Evolutionary conservation across 2,888 invertebrate genomes (phyloP).

Genomic region (Blastobasis lacticolella): DNA sequence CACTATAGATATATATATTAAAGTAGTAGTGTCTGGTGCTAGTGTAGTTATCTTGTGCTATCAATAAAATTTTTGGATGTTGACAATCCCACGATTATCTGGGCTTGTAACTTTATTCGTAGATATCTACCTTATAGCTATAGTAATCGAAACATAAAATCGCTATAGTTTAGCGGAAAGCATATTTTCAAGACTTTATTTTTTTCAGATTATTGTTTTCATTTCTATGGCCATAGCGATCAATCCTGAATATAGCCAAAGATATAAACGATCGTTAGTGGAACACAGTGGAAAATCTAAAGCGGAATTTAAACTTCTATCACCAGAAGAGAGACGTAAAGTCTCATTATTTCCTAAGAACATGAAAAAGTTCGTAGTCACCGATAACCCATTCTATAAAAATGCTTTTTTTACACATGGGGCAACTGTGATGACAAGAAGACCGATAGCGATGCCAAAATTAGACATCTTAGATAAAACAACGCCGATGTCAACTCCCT

Average conservation of each 20-base stretch:
- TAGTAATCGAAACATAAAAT: too few relatives aligned
- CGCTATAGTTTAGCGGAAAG: too few relatives aligned
- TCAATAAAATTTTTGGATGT: too few relatives aligned
- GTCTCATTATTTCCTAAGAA: conserved; percentile 26
- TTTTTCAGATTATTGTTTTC: neutral
- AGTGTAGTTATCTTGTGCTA: too few relatives aligned
- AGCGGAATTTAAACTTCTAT: neutral
- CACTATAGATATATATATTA: too few relatives aligned
- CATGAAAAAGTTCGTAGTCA: conserved; percentile 23
- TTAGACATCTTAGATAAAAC: conserved; percentile 4
- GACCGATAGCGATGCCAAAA: conserved; percentile 20
- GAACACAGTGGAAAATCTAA: too few relatives aligned
- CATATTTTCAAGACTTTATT: neutral
- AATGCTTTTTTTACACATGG: conserved; percentile 6
- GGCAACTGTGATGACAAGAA: conserved; percentile 14
- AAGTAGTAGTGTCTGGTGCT: too few relatives aligned
- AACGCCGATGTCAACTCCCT: neutral
- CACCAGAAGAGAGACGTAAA: conserved; percentile 19
- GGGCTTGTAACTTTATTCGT: too few relatives aligned
- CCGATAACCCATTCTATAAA: conserved; percentile 14
- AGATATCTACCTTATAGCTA: too few relatives aligned
- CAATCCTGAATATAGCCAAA: neutral
- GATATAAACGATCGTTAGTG: too few relatives aligned
- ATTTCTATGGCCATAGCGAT: neutral
- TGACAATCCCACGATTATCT: too few relatives aligned